Percentiles rank a stretch among this genome's conserved stretches.
Evolutionary conservation across 2,888 invertebrate genomes (phyloP).

Genomic region (Phengaris alcon): DNA sequence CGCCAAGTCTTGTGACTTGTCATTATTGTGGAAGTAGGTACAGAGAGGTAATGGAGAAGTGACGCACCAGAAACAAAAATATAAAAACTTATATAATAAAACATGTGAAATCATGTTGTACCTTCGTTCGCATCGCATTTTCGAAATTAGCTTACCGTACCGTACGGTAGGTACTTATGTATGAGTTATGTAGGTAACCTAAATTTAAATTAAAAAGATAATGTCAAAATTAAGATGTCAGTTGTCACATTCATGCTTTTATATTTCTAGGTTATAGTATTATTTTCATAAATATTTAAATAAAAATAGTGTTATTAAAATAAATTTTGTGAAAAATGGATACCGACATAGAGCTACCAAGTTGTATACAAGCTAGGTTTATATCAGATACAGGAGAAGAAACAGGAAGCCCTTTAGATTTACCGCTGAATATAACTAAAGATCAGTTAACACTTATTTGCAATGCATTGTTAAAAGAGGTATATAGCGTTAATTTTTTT

Average conservation of each 20-base stretch:
- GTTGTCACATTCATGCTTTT: neutral
- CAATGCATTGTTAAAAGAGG: constrained; percentile 90
- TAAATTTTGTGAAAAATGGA: constrained; percentile 50
- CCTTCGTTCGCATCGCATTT: no score
- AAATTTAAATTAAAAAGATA: no score
- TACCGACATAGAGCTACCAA: constrained; percentile 65
- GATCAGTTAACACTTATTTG: constrained; percentile 92
- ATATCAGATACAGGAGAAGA: constrained; percentile 93
- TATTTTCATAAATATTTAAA: neutral
- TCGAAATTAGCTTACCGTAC: no score
- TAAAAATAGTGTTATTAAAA: constrained; percentile 28
- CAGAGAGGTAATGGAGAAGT: no score
- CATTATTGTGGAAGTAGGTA: no score
- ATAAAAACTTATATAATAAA: no score
- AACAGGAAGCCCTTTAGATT: constrained; percentile 89
- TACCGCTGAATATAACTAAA: constrained; percentile 87
- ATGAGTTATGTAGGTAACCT: no score
- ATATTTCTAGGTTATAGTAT: neutral
- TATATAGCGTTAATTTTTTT: constrained; percentile 45
- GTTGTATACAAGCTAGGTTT: constrained; percentile 84
- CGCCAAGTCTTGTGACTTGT: no score
- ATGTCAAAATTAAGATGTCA: no score
- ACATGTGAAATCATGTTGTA: no score
- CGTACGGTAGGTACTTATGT: no score
- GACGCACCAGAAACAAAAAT: no score